Evolutionary conservation across 2,888 invertebrate species (phyloP).

Genomic region (Myopa tessellatipennis): DNA sequence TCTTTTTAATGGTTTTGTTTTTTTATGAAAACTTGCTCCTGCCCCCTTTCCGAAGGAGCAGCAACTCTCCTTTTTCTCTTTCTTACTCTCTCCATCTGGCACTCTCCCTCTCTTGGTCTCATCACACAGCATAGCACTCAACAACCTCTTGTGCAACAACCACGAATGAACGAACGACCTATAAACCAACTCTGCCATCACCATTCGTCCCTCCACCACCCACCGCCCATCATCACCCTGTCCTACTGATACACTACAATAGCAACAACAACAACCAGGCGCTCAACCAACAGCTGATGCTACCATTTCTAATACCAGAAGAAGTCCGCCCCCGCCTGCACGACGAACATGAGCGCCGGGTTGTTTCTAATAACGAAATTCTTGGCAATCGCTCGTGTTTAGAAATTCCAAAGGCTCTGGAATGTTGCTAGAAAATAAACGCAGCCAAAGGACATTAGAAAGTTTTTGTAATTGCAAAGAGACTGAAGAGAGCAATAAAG

Average conservation of each 20-base stretch:
- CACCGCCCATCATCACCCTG: background rate
- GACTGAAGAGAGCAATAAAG: background rate
- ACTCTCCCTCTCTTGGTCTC: no score
- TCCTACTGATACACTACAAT: background rate
- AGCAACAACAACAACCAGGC: background rate
- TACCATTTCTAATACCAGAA: slow-evolving; percentile 46
- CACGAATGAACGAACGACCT: no score
- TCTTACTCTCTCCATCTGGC: no score
- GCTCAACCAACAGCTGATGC: slow-evolving; percentile 5
- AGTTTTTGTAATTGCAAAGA: background rate
- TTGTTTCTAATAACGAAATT: slow-evolving; percentile 67
- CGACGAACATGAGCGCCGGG: slow-evolving; percentile 55
- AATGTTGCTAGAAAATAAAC: background rate
- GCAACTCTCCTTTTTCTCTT: no score
- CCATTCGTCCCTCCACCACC: background rate
- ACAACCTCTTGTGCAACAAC: no score
- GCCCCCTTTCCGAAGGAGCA: no score
- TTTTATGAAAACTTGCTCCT: no score
- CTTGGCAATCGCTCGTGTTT: slow-evolving; percentile 60
- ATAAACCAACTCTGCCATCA: no score
- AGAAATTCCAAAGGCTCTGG: slow-evolving; percentile 60
- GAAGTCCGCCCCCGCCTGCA: slow-evolving; percentile 34
- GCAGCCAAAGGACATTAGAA: slow-evolving; percentile 19
- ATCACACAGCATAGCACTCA: no score
- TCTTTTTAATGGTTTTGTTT: no score